Evolutionary conservation across 2,888 invertebrate species (phyloP).

Genomic region (Erebia epiphron): DNA sequence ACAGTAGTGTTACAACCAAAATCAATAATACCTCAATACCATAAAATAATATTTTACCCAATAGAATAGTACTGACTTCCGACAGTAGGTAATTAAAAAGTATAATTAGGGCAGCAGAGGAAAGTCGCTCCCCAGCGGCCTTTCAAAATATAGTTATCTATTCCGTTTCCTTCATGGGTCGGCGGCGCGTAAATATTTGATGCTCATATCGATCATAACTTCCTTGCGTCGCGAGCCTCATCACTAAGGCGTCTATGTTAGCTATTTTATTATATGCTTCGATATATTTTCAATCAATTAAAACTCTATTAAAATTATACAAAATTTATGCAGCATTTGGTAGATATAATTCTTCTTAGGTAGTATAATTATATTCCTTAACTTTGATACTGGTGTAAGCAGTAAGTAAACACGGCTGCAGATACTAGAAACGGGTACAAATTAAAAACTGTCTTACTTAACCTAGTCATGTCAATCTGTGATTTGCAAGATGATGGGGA

Average conservation of each 20-base stretch:
- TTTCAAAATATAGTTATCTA: slow-evolving; percentile 74
- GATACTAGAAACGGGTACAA: no score
- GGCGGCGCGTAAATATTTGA: slow-evolving; percentile 76
- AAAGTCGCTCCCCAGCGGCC: slow-evolving; percentile 62
- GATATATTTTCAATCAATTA: neutral
- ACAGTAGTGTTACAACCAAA: neutral
- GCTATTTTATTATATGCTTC: neutral
- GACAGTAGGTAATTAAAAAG: slow-evolving; percentile 21
- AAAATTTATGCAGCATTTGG: neutral
- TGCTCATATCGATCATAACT: slow-evolving; percentile 79
- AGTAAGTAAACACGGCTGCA: no score
- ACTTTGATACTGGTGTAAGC: no score
- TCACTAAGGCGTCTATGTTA: slow-evolving; percentile 9
- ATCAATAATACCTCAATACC: slow-evolving; percentile 3
- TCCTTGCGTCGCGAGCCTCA: slow-evolving; percentile 58
- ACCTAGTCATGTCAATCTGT: no score
- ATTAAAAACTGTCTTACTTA: no score
- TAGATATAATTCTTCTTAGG: no score
- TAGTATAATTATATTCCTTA: no score
- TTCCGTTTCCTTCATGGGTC: slow-evolving; percentile 68
- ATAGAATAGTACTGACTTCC: slow-evolving; percentile 2
- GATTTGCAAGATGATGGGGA: neutral
- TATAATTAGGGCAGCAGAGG: slow-evolving; percentile 31
- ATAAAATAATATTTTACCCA: neutral
- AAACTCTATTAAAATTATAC: neutral